Base-by-base conservation (phyloP, 2,888 invertebrate species). In the Dasypolia templi region DNA sequence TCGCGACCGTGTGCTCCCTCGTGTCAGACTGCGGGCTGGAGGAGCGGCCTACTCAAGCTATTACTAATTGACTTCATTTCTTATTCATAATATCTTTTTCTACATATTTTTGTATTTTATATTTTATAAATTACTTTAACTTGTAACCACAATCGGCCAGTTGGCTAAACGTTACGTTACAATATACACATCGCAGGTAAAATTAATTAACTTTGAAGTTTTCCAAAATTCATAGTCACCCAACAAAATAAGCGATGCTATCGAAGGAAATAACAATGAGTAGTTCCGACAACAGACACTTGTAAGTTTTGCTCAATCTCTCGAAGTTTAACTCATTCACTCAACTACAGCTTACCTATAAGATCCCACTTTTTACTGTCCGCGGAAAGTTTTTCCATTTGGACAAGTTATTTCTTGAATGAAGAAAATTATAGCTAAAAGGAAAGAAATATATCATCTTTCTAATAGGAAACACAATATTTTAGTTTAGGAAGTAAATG, bases 231-330 rank as follows among this genome's bases (percentile, higher is more conserved):
- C 19, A 7, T 53, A n/a, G 62, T 44, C 22, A 78, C 64, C 58
- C 63, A 32, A 51, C 19, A 35, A 53, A 63, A 72, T 44, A 78
- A 82, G 35, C 35, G 66, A n/a, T 44, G 26, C 19, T 19, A 51
- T 64, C 29, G 11, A 53, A 82, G 26, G 46, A 80, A n/a, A 82
- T 67, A 67, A 72, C 78, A 39, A 11, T 14, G 58, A 72, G 53
- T 78, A 79, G 79, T 83, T 79, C 56, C 12, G 58, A 72, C 55
- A 78, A 63, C 65, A 72, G 44, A 51, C 35, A 79, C 79, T 83
- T 63, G 79, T 63, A 63, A 82, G 46, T 63, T 82, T 59, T 26
- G 7, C 32, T 39, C 49, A 51, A 72, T 51, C 63, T 26, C 53
- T 58, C 55, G 1, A 70, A 83, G 61, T 79, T 77, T n/a, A 29